Evolutionary conservation across 2,113 vertebrate species (phyloP).

Genomic region (Terrapene triunguis): DNA sequence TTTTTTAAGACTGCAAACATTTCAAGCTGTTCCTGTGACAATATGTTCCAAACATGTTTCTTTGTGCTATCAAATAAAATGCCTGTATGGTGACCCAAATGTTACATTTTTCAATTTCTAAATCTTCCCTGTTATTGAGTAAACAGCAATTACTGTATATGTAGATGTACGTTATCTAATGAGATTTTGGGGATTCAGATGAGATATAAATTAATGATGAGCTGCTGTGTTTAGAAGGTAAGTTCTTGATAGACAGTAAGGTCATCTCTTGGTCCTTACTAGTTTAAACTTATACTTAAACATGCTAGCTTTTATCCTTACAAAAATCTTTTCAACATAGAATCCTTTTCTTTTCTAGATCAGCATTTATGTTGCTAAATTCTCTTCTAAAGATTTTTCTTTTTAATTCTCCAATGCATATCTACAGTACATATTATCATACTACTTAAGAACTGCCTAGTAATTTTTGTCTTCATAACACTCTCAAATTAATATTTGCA

Average conservation of each 20-base stretch:
- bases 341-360: background rate
- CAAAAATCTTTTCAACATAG: background rate
- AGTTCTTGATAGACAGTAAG: background rate
- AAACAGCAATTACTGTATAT: background rate
- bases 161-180: accelerated
- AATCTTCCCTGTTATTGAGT: background rate
- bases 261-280: background rate
- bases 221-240: background rate
- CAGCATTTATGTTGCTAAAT: background rate
- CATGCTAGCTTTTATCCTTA: background rate
- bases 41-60: background rate
- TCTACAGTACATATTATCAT: background rate
- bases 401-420: background rate
- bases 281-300: background rate
- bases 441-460: background rate
- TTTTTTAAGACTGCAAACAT: background rate
- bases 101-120: background rate
- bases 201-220: background rate
- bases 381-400: background rate
- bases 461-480: constrained; percentile 27
- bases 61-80: background rate
- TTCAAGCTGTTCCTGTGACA: background rate
- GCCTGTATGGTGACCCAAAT: background rate
- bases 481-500: constrained; percentile 50
- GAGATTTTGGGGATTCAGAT: background rate